Conservation (phyloP, 2,797 vertebrate genomes). For the Anguilla anguilla region DNA sequence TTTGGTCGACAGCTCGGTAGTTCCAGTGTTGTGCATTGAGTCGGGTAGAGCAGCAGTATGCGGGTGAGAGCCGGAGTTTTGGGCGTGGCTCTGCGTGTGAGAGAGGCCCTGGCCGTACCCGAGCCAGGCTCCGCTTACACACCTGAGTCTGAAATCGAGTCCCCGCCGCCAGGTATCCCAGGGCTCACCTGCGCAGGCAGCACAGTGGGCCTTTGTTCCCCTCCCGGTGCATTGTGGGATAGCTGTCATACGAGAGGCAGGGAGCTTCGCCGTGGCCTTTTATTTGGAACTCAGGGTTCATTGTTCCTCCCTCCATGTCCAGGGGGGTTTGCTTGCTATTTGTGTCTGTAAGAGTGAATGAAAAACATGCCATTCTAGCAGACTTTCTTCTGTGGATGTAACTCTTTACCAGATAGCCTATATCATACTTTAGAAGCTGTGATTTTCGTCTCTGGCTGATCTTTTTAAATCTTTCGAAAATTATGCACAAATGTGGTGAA, state of each 20-base stretch:
- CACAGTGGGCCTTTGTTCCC: constrained; percentile 70
- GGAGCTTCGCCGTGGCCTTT: constrained; percentile 61
- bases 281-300: constrained; percentile 23
- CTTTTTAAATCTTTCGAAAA: too few species aligned
- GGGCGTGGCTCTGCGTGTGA: constrained; percentile 46
- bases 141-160: constrained; percentile 43
- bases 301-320: background rate
- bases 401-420: background rate
- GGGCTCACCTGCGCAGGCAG: constrained; percentile 65
- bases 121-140: constrained; percentile 42
- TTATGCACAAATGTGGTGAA: too few species aligned
- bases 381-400: background rate
- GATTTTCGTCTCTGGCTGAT: too few species aligned
- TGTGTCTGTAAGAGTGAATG: background rate
- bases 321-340: background rate
- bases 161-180: constrained; percentile 48
- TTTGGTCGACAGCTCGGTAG: background rate
- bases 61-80: constrained; percentile 53
- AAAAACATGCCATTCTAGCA: background rate
- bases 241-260: constrained; percentile 70
- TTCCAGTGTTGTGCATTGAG: background rate
- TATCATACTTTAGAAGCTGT: background rate
- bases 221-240: constrained; percentile 59
- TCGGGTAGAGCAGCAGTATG: background rate
- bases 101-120: constrained; percentile 44